phyloP scores from a whole-genome alignment of 2,797 vertebrate genomes.

The Fringilla coelebs region DNA sequence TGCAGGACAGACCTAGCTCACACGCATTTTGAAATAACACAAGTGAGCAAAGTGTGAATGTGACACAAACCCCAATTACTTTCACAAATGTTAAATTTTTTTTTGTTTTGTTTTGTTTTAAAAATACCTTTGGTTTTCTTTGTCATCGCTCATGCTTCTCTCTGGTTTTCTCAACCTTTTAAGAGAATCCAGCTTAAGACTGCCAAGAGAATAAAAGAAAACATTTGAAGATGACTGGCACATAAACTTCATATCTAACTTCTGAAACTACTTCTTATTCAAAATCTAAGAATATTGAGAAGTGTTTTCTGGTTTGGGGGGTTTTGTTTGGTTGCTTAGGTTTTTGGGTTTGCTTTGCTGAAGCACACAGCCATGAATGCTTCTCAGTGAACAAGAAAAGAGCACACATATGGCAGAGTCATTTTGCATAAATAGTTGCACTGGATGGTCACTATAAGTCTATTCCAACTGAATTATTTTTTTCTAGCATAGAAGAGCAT shows the following conservation, averaged over 20 bases:
- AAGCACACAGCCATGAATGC: background rate
- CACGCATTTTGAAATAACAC: background rate
- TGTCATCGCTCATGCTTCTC: conserved; percentile 72
- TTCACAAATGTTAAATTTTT: background rate
- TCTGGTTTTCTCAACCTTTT: conserved; percentile 67
- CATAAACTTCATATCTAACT: background rate
- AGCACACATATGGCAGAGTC: accelerated
- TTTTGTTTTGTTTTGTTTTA: background rate
- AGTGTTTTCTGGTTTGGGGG: background rate
- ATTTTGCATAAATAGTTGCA: background rate
- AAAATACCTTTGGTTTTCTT: conserved; percentile 71
- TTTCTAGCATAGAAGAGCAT: background rate
- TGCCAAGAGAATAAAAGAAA: conserved; percentile 44
- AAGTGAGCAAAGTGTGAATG: background rate
- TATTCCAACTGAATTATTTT: background rate
- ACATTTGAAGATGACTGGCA: background rate
- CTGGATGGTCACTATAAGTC: background rate
- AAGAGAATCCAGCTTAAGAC: conserved; percentile 63
- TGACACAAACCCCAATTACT: background rate
- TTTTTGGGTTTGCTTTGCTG: background rate
- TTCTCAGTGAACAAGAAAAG: background rate
- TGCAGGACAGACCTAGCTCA: background rate
- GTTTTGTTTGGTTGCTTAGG: accelerated
- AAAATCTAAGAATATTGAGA: background rate
- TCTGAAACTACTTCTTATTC: background rate